These are phyloP conservation scores for Sisor rabdophorus DNA, from an alignment of 2,113 vertebrate genomes.

Conservation along the genomic window DNA sequence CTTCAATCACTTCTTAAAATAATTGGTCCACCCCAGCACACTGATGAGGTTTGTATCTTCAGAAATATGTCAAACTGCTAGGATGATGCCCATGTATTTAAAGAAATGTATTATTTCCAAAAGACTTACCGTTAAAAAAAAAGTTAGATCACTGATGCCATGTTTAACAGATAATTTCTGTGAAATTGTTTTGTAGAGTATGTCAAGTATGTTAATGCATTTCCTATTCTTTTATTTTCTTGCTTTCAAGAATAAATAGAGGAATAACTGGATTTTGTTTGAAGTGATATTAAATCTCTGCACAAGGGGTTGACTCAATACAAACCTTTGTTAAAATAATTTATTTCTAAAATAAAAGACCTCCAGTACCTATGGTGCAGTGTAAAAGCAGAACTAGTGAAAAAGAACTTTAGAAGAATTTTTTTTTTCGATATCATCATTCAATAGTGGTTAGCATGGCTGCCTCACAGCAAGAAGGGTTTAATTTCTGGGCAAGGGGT, in stretches of 20 bases:
- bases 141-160: not conserved
- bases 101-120: too few species aligned
- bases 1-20: not conserved
- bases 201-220: conserved; percentile 47
- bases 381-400: too few species aligned
- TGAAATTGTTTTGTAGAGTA: conserved; percentile 57
- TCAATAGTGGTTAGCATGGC: too few species aligned
- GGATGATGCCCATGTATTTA: conserved; percentile 17
- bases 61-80: conserved; percentile 31
- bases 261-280: not conserved
- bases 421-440: too few species aligned
- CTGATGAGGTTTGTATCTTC: conserved; percentile 9
- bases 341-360: not conserved
- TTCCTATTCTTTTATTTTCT: conserved; percentile 44
- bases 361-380: too few species aligned
- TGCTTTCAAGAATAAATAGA: conserved; percentile 57
- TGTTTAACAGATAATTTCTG: conserved; percentile 57
- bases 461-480: too few species aligned
- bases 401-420: too few species aligned
- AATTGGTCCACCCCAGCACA: conserved; percentile 14
- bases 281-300: not conserved
- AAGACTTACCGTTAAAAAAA: not conserved
- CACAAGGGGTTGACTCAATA: conserved; percentile 26
- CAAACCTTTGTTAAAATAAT: not conserved
- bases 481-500: too few species aligned